Evolutionary conservation across 2,888 invertebrate genomes (phyloP), one percentile per base, ranked within the genome.

Genomic region (Ichneumoninae sp.): DNA sequence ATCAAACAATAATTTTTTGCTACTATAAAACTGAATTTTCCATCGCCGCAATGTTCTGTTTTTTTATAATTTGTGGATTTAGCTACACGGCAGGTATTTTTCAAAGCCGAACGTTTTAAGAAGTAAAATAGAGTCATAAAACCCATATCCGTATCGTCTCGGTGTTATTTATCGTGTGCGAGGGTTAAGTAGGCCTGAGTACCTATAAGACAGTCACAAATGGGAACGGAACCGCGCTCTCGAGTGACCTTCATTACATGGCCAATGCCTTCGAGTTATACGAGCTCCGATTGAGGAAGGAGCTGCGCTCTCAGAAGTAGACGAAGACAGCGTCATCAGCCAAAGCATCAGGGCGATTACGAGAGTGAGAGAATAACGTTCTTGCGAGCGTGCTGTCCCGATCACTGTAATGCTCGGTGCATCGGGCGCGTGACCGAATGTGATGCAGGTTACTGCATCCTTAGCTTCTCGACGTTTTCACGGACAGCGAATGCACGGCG

Each of bases 141-240:
- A 52, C 1, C 19, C 52, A 52, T 52, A 52, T 52, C 52, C 7
- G 19, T 52, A n/a, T 52, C 7, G 52, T 52, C 19, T 19, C 52
- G 7, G 16, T 5, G 52, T 52, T 19, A 19, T 1, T 16, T 60
- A 22, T 60, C 60, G 26, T 60, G 22, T 13, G 26, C 22, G 60
- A 60, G 60, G 60, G 60, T 60, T 30, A 60, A 60, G 60, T 60
- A 60, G 60, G 60, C 60, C 60, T 60, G 26, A 60, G 22, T 54
- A 54, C 54, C 22, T 54, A 54, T 26, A 60, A 60, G 85, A 87
- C 68, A 87, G 70, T 86, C 80, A 80, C 86, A 88, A 88, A 88
- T 85, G 80, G 72, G 87, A 88, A 85, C 88, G 86, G 88, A 88
- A 87, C 84, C 78, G 76, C 75, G 84, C 76, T 86, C 85, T 69